phyloP scores from a whole-genome alignment of 2,113 vertebrate genomes.

The Ranitomeya variabilis region DNA sequence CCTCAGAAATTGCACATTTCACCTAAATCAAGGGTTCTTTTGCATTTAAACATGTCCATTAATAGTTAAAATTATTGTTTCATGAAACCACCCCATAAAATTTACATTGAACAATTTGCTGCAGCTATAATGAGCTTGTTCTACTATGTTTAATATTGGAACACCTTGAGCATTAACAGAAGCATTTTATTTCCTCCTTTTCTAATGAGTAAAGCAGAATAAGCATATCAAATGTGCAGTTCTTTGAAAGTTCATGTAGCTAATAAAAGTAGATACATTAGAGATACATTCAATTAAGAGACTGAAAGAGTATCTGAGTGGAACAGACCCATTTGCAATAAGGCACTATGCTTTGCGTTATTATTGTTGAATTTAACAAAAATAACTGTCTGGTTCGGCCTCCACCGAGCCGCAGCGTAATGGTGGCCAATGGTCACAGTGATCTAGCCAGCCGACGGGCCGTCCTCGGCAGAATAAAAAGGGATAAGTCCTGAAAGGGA shows the following conservation, averaged over 20 bases:
- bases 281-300: neutral
- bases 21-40: conserved; percentile 28
- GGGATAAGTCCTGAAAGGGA: no score
- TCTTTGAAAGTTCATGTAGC: neutral
- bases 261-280: neutral
- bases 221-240: neutral
- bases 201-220: neutral
- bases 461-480: no score
- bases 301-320: neutral
- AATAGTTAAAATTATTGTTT: conserved; percentile 30
- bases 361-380: no score
- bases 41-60: conserved; percentile 26
- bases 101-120: conserved; percentile 17
- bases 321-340: no score
- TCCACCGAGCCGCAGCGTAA: no score
- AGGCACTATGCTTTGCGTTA: no score
- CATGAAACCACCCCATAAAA: conserved; percentile 13
- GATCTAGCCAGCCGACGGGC: no score
- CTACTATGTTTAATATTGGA: neutral
- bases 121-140: conserved; percentile 5
- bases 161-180: conserved; percentile 15
- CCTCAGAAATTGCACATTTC: conserved; percentile 27
- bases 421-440: no score
- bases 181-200: conserved; percentile 2
- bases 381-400: no score